Evolutionary conservation across 2,113 vertebrate species (phyloP), one percentile per base, ranked within the genome.

Genomic region (Naja naja): DNA sequence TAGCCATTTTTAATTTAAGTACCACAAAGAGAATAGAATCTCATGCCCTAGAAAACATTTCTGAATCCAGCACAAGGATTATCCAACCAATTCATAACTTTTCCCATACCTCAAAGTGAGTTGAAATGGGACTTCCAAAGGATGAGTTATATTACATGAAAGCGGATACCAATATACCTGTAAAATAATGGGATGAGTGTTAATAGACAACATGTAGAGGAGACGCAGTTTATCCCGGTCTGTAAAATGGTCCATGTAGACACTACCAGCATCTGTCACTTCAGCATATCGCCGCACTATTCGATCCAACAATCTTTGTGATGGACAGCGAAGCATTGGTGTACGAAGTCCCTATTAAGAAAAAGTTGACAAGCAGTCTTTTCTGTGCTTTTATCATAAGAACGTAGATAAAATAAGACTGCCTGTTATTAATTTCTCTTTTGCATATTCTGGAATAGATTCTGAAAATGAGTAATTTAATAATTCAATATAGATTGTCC

Each of bases 171-270:
- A 14, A 30, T 49, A 0, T 97, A 98, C 98, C 98, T 98, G 98
- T 22, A 98, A 89, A 49, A 98, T 91, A 92, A 98, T 98, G 93
- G 98, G 98, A 54, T 98, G 98, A 0, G 98, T 91, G 69, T 98
- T 99, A 95, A 98, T 97, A 69, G 98, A 96, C 54, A 99, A 96
- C 0, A 98, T 99, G 94, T 98, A 99, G 11, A 98, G 96, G 45
- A 98, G 98, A 23, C 98, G 97, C 87, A 99, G 93, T 91, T 98
- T 98, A 96, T 98, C 98, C 3, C 96, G 93, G 27, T 98, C 98
- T 0, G 97, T 98, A 74, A 98, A 98, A 94, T 98, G 98, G 93
- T 98, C 98, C 98, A 98, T 98, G 94, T 98, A 98, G 93, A 98
- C 95, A 94, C 98, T 99, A 45, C 98, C 98, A 0, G 98, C 98